Percentiles rank a stretch among this genome's conserved stretches.
Conservation (phyloP, 2,113 vertebrate genomes). For the Scartelaos histophorus region DNA sequence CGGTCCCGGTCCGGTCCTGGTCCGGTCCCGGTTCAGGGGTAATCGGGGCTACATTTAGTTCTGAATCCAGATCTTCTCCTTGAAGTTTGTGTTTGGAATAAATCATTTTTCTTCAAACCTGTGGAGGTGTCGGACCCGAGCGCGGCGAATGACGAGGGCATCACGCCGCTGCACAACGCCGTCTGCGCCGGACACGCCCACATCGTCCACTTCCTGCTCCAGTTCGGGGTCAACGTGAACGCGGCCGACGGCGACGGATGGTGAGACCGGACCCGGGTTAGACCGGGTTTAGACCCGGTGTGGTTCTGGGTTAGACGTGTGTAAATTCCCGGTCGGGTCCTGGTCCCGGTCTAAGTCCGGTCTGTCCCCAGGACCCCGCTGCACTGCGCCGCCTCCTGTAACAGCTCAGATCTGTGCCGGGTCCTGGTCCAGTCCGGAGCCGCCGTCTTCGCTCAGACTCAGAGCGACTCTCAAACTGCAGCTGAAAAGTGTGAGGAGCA, state of each 20-base stretch:
- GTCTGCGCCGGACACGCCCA: conserved; percentile 93
- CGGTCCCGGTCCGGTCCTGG: neutral
- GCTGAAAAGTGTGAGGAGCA: conserved; percentile 95
- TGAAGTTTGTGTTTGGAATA: no score
- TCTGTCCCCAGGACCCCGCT: conserved; percentile 83
- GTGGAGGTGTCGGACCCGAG: conserved; percentile 98
- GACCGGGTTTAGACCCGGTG: neutral
- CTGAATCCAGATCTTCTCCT: no score
- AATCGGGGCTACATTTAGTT: no score
- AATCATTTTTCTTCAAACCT: no score
- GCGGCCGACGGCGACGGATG: conserved; percentile 96
- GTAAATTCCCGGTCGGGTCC: neutral
- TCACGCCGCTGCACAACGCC: conserved; percentile 92
- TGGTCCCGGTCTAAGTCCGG: neutral
- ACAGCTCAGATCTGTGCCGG: conserved; percentile 93
- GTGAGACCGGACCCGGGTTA: conserved; percentile 64
- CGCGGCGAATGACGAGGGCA: conserved; percentile 92
- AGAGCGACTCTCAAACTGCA: conserved; percentile 93
- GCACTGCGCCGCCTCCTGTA: conserved; percentile 95
- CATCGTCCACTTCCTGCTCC: conserved; percentile 93
- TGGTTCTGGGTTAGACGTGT: neutral
- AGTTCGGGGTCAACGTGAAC: conserved; percentile 93
- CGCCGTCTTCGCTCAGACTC: conserved; percentile 89
- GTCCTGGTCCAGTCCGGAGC: conserved; percentile 94
- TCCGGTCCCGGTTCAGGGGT: neutral